Evolutionary conservation across 2,113 vertebrate genomes (phyloP).

Genomic region (Penelope pileata): DNA sequence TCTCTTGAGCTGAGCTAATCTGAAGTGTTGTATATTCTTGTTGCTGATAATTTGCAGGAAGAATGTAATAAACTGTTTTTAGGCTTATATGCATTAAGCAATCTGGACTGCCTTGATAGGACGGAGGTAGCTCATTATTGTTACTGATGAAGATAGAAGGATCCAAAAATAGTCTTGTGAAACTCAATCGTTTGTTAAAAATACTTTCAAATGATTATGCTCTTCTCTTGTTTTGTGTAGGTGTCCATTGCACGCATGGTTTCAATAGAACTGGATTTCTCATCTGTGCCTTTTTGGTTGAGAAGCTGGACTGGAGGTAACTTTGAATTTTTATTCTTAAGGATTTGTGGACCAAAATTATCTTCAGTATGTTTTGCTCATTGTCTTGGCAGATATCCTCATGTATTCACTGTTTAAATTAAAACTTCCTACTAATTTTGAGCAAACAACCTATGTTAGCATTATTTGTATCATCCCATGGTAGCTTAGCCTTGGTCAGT

Average conservation of each 20-base stretch:
- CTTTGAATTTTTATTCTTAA: background rate
- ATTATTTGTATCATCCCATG: background rate
- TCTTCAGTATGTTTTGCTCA: background rate
- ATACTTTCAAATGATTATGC: background rate
- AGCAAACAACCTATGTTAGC: background rate
- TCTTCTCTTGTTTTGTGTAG: slow-evolving; percentile 74
- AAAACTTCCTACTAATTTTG: background rate
- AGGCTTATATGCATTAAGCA: background rate
- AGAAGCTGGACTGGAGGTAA: slow-evolving; percentile 99
- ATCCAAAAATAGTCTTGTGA: background rate
- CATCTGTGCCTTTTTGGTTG: slow-evolving; percentile 97
- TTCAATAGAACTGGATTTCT: slow-evolving; percentile 98
- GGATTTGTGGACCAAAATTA: background rate
- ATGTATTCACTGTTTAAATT: background rate
- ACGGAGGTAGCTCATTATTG: background rate
- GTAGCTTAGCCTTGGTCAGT: background rate
- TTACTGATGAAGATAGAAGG: background rate
- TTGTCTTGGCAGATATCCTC: background rate
- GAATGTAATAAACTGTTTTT: background rate
- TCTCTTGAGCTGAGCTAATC: background rate
- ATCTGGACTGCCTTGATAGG: background rate
- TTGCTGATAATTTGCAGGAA: background rate
- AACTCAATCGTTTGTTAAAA: background rate
- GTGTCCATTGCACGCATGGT: slow-evolving; percentile 98
- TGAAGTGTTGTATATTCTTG: background rate